Conservation (phyloP, 92 coral and sea anemone species). For the Bergia puertoricense region DNA sequence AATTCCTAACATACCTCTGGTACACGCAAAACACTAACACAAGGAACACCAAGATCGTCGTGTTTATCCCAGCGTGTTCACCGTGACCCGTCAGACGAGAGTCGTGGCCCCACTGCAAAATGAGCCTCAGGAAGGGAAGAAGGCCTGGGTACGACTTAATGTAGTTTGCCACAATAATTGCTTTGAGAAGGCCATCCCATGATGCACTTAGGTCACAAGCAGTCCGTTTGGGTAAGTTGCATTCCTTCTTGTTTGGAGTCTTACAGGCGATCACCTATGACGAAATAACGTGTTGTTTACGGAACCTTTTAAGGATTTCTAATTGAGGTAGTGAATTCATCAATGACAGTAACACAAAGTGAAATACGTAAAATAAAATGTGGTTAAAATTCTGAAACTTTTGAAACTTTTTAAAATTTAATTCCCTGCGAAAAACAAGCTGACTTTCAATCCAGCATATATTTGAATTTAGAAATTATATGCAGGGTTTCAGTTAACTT, state of each 20-base stretch:
- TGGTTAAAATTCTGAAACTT: background rate
- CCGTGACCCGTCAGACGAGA: conserved; percentile 85
- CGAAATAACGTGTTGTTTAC: background rate
- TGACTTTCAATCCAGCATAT: too few relatives aligned
- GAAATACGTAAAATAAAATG: background rate
- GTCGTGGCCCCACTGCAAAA: conserved; percentile 82
- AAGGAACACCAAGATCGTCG: conserved; percentile 77
- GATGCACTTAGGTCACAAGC: conserved; percentile 76
- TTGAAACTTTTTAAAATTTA: too few relatives aligned
- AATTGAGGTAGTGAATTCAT: too few relatives aligned
- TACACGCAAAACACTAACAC: conserved; percentile 69
- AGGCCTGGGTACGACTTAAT: conserved; percentile 78
- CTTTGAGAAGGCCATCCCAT: conserved; percentile 67
- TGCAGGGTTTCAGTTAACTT: too few relatives aligned
- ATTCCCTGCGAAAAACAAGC: too few relatives aligned
- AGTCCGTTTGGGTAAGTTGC: conserved; percentile 21
- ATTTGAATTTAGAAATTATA: too few relatives aligned
- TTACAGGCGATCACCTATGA: conserved; percentile 27
- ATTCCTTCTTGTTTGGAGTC: background rate
- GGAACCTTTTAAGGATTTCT: too few relatives aligned
- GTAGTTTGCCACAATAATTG: conserved; percentile 66
- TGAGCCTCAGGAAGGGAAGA: conserved; percentile 74
- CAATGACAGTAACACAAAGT: background rate
- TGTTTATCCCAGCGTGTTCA: conserved; percentile 66
- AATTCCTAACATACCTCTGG: conserved; percentile 54